These are phyloP conservation scores for Ciconia stormi DNA, from an alignment of 2,113 vertebrate species.

Conservation along the genomic window DNA sequence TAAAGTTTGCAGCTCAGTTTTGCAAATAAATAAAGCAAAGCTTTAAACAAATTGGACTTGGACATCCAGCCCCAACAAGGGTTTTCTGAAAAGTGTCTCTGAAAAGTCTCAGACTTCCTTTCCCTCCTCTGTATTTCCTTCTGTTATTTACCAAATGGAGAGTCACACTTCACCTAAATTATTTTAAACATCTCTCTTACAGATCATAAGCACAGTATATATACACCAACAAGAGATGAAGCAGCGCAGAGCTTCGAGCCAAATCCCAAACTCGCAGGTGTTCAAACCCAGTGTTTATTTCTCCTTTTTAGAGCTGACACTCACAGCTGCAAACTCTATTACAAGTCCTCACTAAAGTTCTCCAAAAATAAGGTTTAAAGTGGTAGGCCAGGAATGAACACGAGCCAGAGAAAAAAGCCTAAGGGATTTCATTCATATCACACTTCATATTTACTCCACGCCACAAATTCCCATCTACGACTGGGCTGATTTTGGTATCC, in stretches of 20 bases:
- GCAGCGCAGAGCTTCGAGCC: background rate
- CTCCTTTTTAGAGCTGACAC: background rate
- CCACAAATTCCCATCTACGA: rapidly evolving
- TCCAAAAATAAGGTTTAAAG: background rate
- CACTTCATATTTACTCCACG: background rate
- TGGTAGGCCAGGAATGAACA: background rate
- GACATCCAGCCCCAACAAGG: background rate
- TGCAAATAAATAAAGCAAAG: background rate
- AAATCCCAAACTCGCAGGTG: background rate
- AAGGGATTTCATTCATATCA: background rate
- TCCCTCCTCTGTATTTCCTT: background rate
- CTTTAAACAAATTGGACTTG: background rate
- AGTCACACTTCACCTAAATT: background rate
- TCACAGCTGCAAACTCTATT: background rate
- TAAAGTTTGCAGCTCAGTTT: background rate
- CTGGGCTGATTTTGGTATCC: background rate
- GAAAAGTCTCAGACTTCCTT: background rate
- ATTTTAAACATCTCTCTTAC: background rate
- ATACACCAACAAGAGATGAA: background rate
- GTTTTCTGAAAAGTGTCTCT: background rate
- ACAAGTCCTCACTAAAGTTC: background rate
- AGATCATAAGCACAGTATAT: background rate
- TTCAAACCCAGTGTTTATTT: background rate
- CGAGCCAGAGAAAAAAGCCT: background rate
- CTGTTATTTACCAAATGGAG: background rate